Conservation (phyloP, 2,113 vertebrate species). For the Uria aalge region DNA sequence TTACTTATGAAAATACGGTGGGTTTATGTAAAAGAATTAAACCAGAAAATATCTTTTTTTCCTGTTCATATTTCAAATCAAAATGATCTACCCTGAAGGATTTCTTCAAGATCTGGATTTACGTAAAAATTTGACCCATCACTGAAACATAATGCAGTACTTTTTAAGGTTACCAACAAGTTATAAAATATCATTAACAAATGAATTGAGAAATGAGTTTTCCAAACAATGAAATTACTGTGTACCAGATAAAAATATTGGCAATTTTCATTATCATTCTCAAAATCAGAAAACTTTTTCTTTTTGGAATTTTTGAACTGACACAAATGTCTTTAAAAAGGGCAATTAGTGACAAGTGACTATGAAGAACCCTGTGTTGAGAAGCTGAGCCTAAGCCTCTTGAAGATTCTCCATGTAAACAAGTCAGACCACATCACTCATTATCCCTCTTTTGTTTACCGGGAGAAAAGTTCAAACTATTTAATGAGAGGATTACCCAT, state of each 20-base stretch:
- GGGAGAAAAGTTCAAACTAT: slow-evolving; percentile 84
- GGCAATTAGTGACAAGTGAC: slow-evolving; percentile 85
- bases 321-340: slow-evolving; percentile 84
- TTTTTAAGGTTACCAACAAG: neutral
- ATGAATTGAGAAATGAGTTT: neutral
- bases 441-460: slow-evolving; percentile 87
- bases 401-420: slow-evolving; percentile 88
- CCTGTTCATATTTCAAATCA: neutral
- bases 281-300: slow-evolving; percentile 57
- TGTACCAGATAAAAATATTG: slow-evolving; percentile 36
- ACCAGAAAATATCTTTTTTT: neutral
- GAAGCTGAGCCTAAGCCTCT: slow-evolving; percentile 84
- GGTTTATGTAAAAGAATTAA: neutral
- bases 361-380: slow-evolving; percentile 80
- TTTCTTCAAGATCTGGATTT: neutral
- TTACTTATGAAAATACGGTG: neutral
- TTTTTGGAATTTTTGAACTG: slow-evolving; percentile 66
- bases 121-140: neutral
- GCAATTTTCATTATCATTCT: slow-evolving; percentile 33
- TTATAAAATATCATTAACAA: neutral
- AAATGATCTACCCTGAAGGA: neutral
- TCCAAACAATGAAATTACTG: neutral
- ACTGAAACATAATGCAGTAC: neutral
- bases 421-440: slow-evolving; percentile 84
- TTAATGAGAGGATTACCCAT: slow-evolving; percentile 91